These are phyloP conservation scores for Macquaria australasica DNA, from an alignment of 2,113 vertebrate genomes.

Conservation along the genomic window DNA sequence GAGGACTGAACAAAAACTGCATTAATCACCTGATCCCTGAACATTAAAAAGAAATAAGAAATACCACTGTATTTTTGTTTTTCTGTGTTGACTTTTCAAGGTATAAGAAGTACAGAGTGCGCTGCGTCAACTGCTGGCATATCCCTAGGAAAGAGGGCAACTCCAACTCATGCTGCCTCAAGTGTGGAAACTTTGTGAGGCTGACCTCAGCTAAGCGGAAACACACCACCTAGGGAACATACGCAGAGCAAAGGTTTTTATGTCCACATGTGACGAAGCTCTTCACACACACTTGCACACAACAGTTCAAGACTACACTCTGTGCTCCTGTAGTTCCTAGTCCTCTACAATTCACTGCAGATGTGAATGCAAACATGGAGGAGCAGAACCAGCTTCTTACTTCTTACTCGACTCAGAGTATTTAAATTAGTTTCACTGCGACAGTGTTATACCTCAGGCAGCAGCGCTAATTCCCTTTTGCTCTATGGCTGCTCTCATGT, in stretches of 20 bases:
- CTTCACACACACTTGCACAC: conserved; percentile 1
- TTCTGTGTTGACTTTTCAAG: conserved; percentile 69
- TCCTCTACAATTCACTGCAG: conserved; percentile 18
- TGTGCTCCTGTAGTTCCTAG: neutral
- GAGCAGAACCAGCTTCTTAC: neutral
- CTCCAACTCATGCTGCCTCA: conserved; percentile 83
- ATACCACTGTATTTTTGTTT: neutral
- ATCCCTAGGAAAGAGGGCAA: conserved; percentile 91
- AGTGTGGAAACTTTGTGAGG: conserved; percentile 85
- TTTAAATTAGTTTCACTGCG: conserved; percentile 20
- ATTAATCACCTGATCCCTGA: neutral
- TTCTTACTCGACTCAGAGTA: conserved; percentile 19
- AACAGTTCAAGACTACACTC: conserved; percentile 1
- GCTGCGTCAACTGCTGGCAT: conserved; percentile 90
- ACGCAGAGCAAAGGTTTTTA: conserved; percentile 34
- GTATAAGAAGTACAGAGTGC: conserved; percentile 93
- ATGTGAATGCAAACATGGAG: neutral
- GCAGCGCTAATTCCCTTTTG: no score
- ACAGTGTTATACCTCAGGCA: neutral
- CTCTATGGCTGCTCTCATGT: neutral
- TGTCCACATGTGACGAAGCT: conserved; percentile 24
- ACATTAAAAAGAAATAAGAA: conserved; percentile 9
- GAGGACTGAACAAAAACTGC: neutral
- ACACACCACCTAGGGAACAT: conserved; percentile 59
- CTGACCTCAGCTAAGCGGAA: conserved; percentile 74